Evolutionary conservation across 2,888 invertebrate species (phyloP), one percentile per base, ranked within the genome.

Genomic region (Leucania comma): DNA sequence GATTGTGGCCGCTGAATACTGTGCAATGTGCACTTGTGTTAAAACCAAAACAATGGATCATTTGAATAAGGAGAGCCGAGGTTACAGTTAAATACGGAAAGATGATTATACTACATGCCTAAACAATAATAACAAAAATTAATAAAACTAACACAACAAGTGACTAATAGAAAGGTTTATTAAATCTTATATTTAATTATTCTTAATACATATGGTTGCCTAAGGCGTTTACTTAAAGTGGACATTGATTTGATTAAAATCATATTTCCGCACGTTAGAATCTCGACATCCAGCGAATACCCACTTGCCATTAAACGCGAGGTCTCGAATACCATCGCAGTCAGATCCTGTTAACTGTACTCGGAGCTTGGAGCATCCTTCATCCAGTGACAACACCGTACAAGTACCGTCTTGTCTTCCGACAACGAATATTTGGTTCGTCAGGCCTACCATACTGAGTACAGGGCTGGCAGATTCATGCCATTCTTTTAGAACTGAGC

Each of bases 331-430:
- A 0, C 97, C 97, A 85, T 98, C 98, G 90, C 96, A 97, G 86
- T 98, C 97, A 0, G 97, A 95, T 0, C 98, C 98, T 10, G 97
- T 97, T n/a, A 98, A 90, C 73, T 97, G 97, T 0, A 97, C 92
- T 71, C 94, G 89, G 5, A 90, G 86, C 64, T 85, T 65, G 50
- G 80, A 85, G 66, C 91, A 90, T 24, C 90, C 86, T 54, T 94
- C 92, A 72, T 94, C 90, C 66, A 96, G 84, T 22, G 96, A 96
- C 48, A 96, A 88, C 14, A 96, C 96, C 53, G 96, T 96, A 83
- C 97, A 97, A 0, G 96, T 96, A 0, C 97, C 97, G 87, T 97
- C 97, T 92, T 97, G 96, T 75, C 97, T 95, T 10, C 97, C 96
- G 24, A 95, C 93, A 57, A 96, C 93, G 76, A 97, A 96, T 71